Conservation (phyloP, 2,888 invertebrate species). For the Catocala nupta region DNA sequence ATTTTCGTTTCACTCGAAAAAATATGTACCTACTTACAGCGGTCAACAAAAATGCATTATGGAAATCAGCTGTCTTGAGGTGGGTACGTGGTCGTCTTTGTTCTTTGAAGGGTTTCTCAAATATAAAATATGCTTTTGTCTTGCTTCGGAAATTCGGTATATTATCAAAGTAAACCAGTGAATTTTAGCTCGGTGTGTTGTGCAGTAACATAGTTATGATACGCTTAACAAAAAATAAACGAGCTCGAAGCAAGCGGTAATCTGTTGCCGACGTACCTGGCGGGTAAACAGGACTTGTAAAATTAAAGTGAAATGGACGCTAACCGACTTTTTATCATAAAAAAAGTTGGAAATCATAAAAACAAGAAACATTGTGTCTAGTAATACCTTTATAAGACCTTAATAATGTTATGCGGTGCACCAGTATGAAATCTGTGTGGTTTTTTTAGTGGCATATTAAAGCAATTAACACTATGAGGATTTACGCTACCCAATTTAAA, state of each 20-base stretch:
- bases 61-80: conserved; percentile 13
- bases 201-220: conserved; percentile 20
- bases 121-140: conserved; percentile 17
- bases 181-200: conserved; percentile 15
- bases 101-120: conserved; percentile 21
- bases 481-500: conserved; percentile 60
- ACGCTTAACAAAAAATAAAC: conserved; percentile 40
- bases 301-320: conserved; percentile 46
- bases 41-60: conserved; percentile 20
- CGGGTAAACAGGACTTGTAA: conserved; percentile 44
- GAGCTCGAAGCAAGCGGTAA: conserved; percentile 42
- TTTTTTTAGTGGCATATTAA: conserved; percentile 62
- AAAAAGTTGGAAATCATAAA: conserved; percentile 60
- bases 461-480: conserved; percentile 62
- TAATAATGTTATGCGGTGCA: conserved; percentile 54
- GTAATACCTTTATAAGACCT: conserved; percentile 57
- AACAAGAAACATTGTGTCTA: conserved; percentile 57
- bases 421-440: conserved; percentile 62
- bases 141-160: conserved; percentile 2
- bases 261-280: conserved; percentile 44
- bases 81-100: conserved; percentile 16
- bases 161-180: neutral
- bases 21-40: conserved; percentile 10
- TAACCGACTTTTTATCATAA: conserved; percentile 57
- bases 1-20: conserved; percentile 19